Evolutionary conservation across 2,888 invertebrate species (phyloP).

Genomic region (Dusona sp.): DNA sequence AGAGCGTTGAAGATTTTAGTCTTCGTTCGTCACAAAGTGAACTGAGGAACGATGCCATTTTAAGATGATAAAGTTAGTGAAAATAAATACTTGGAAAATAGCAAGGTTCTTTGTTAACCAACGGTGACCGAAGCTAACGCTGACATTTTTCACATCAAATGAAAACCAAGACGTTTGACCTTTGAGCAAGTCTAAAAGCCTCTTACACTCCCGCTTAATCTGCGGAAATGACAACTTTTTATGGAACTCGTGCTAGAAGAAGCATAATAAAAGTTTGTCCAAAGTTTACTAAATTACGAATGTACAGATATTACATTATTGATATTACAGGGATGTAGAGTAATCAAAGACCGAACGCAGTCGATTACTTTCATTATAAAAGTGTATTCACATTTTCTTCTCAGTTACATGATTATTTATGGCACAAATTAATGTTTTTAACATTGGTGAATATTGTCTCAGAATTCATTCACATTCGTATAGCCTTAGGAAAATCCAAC

Average conservation of each 20-base stretch:
- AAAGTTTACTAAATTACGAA: background rate
- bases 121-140: background rate
- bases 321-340: too few species aligned
- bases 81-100: background rate
- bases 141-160: background rate
- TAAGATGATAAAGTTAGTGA: background rate
- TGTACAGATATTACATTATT: too few species aligned
- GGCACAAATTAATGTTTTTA: background rate
- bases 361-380: background rate
- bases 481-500: background rate
- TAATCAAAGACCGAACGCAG: background rate
- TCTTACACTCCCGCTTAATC: background rate
- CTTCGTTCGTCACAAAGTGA: constrained; percentile 6
- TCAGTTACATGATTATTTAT: background rate
- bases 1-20: constrained; percentile 4
- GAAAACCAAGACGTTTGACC: background rate
- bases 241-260: background rate
- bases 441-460: background rate
- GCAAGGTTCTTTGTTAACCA: background rate
- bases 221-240: background rate
- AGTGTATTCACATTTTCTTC: background rate
- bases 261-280: background rate
- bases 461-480: background rate
- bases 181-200: background rate
- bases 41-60: background rate